These are phyloP conservation scores for Eulemur albifrons DNA, from an alignment of 2,797 vertebrate species.

Conservation along the genomic window DNA sequence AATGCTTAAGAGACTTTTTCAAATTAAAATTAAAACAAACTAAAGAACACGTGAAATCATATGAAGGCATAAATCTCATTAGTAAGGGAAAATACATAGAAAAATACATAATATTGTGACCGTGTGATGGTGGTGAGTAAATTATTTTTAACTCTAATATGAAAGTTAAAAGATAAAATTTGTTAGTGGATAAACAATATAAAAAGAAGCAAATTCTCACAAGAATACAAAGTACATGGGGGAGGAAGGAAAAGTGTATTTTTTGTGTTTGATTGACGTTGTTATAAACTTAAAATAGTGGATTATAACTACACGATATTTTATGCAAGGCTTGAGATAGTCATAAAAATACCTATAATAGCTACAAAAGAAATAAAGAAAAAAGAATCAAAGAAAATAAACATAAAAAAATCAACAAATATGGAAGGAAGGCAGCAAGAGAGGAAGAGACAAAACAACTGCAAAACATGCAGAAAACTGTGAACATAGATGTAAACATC, in stretches of 20 bases:
- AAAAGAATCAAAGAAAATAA: not conserved
- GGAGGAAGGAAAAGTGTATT: not conserved
- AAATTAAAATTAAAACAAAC: not conserved
- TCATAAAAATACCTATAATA: not conserved
- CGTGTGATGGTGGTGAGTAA: not conserved
- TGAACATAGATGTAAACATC: not conserved
- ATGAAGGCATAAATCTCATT: not conserved
- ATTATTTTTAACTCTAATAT: not conserved
- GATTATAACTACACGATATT: not conserved
- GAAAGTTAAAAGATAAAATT: not conserved
- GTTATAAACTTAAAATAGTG: not conserved
- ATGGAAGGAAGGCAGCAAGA: not conserved
- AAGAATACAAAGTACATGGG: not conserved
- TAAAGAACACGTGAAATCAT: not conserved
- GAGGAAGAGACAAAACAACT: not conserved
- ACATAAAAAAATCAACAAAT: not conserved
- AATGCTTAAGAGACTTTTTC: not conserved
- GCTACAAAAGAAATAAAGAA: not conserved
- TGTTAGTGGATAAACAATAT: not conserved
- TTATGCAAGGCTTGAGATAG: not conserved
- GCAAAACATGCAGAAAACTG: not conserved
- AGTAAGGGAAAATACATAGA: not conserved
- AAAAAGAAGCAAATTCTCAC: not conserved
- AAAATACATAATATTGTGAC: not conserved
- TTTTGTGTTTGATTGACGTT: not conserved